phyloP scores from a whole-genome alignment of 2,888 invertebrate genomes.

The Lithodes maja region DNA sequence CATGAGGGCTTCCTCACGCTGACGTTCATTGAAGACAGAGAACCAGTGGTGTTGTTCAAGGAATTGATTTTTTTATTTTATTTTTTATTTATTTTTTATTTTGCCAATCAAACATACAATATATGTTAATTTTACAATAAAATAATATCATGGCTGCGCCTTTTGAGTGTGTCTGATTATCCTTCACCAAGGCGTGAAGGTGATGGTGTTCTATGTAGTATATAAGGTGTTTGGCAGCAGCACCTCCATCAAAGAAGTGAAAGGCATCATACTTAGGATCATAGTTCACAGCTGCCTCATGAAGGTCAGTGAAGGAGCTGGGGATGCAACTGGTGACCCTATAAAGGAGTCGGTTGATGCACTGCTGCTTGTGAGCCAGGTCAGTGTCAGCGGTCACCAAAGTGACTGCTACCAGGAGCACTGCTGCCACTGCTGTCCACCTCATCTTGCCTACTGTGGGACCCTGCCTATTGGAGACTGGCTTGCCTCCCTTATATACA shows the following conservation, averaged over 20 bases:
- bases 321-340: constrained; percentile 41
- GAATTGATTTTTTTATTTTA: too few relatives aligned
- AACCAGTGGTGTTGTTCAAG: constrained; percentile 79
- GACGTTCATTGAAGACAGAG: constrained; percentile 79
- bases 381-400: constrained; percentile 25
- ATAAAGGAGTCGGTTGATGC: constrained; percentile 51
- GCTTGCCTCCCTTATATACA: constrained; percentile 25
- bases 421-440: constrained; percentile 40
- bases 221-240: constrained; percentile 79
- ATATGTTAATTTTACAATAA: too few relatives aligned
- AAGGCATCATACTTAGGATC: constrained; percentile 79
- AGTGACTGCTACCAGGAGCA: constrained; percentile 32
- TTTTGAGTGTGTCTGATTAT: too few relatives aligned
- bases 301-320: constrained; percentile 19
- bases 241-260: constrained; percentile 79
- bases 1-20: constrained; percentile 80
- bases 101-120: too few relatives aligned
- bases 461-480: not conserved
- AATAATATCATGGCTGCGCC: too few relatives aligned
- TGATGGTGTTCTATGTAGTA: constrained; percentile 78
- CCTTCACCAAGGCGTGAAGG: too few relatives aligned
- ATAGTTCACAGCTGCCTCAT: constrained; percentile 75
- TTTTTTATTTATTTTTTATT: too few relatives aligned
- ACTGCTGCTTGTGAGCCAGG: constrained; percentile 57
- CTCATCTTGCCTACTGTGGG: constrained; percentile 24